Evolutionary conservation across 2,888 invertebrate species (phyloP).

Genomic region (Drosophila parthenogenetica): DNA sequence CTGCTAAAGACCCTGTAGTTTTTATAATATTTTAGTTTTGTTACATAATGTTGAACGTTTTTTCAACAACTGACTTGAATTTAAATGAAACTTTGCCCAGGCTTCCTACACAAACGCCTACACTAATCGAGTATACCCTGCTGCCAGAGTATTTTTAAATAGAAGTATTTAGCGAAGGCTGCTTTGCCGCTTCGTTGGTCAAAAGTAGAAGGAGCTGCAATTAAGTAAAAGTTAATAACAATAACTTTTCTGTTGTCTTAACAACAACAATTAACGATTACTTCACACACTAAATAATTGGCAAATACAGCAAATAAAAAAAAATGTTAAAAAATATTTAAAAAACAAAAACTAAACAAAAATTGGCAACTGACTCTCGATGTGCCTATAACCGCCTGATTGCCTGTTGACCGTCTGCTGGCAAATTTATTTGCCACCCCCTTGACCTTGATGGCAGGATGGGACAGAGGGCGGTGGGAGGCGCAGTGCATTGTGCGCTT

Average conservation of each 20-base stretch:
- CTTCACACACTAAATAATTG: slow-evolving; percentile 70
- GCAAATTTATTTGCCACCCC: slow-evolving; percentile 69
- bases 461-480: background rate
- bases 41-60: too few relatives aligned
- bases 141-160: background rate
- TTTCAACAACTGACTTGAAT: too few relatives aligned
- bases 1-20: too few relatives aligned
- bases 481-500: slow-evolving; percentile 21
- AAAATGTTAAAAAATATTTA: background rate
- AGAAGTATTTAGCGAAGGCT: slow-evolving; percentile 35
- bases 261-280: slow-evolving; percentile 68
- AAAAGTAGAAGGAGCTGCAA: slow-evolving; percentile 37
- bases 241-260: slow-evolving; percentile 59
- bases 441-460: slow-evolving; percentile 66
- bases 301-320: slow-evolving; percentile 33
- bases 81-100: too few relatives aligned
- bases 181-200: slow-evolving; percentile 38
- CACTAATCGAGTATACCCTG: too few relatives aligned
- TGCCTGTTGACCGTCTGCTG: slow-evolving; percentile 17
- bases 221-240: slow-evolving; percentile 57
- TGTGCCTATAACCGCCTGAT: slow-evolving; percentile 28
- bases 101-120: too few relatives aligned
- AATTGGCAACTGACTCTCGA: slow-evolving; percentile 32
- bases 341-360: slow-evolving; percentile 46
- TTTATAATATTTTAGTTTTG: too few relatives aligned